Base-by-base conservation (phyloP, 2,888 invertebrate genomes). In the Anoplius nigerrimus region DNA sequence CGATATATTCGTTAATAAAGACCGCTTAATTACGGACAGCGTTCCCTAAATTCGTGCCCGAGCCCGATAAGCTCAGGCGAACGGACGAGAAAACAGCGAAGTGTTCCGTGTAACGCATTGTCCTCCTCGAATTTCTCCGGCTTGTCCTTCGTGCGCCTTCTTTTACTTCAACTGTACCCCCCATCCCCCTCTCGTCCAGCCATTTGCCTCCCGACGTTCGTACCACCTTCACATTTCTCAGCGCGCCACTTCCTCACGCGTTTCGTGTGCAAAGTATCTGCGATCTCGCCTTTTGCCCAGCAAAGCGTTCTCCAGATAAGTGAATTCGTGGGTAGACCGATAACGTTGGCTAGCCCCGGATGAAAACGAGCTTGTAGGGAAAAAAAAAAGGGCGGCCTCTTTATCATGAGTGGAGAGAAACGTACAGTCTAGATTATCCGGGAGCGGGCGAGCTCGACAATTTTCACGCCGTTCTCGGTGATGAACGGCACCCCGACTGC, bases 21-120 rank as follows among this genome's bases (percentile, higher is more conserved):
- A 48, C n/a, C 13, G 18, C 1, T 18, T 18, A 48, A 48, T 48
- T 48, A 18, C 48, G 48, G n/a, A 18, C 48, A 22, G 13, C 22
- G 51, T 60, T n/a, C n/a, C n/a, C n/a, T n/a, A n/a, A n/a, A n/a
- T n/a, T 52, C 52, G 51, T 60, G 60, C 18, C 15, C 46, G 42
- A 34, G 46, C n/a, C 59, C 22, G 34, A 60, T 60, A 34, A 52
- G 46, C 51, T 51, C 24, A 42, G 18, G 20, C n/a, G 42, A 51
- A 55, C n/a, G 42, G 42, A 60, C 16, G 48, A 13, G 48, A 16
- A 18, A 48, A 53, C 18, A 24, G 11, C 34, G 34, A 34, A 34
- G 11, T 11, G 34, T 13, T 6, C 11, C 11, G 3, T 34, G 8
- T 6, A 34, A 6, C 34, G 11, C 34, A 34, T 13, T 34, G 34